phyloP scores from a whole-genome alignment of 2,113 vertebrate genomes.

The Gulo gulo region DNA sequence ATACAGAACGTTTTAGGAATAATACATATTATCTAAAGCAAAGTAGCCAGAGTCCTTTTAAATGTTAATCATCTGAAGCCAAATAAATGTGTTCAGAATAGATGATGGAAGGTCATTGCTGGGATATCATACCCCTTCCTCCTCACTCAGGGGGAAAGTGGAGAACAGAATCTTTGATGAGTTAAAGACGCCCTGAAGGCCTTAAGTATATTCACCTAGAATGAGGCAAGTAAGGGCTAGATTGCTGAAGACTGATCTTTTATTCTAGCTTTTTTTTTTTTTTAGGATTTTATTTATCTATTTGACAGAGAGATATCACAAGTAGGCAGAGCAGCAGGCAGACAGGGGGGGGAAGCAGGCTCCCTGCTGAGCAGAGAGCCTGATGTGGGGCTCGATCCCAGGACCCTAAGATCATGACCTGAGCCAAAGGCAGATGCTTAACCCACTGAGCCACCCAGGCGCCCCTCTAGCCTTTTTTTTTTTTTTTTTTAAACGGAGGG shows the following conservation, averaged over 20 bases:
- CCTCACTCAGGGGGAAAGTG: background rate
- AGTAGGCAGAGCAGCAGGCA: no score
- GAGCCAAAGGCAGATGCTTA: no score
- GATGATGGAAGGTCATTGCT: background rate
- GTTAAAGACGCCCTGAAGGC: background rate
- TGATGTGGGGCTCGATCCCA: no score
- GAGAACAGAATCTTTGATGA: background rate
- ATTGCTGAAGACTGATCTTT: slow-evolving; percentile 20
- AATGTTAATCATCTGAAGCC: background rate
- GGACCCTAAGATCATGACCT: no score
- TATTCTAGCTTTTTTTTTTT: slow-evolving; percentile 2
- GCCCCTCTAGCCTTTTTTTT: background rate
- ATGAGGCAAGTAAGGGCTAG: background rate
- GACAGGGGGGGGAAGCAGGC: no score
- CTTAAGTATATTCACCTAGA: background rate
- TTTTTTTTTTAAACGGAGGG: background rate
- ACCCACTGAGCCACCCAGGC: no score
- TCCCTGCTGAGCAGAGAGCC: no score
- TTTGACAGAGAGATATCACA: no score
- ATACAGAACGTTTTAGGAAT: background rate
- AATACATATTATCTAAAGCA: background rate
- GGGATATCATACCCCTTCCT: background rate
- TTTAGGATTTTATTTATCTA: background rate
- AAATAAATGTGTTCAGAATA: background rate
- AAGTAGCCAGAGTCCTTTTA: background rate